Evolutionary conservation across 2,797 vertebrate species (phyloP).

Genomic region (Alcedo quadribrachys): DNA sequence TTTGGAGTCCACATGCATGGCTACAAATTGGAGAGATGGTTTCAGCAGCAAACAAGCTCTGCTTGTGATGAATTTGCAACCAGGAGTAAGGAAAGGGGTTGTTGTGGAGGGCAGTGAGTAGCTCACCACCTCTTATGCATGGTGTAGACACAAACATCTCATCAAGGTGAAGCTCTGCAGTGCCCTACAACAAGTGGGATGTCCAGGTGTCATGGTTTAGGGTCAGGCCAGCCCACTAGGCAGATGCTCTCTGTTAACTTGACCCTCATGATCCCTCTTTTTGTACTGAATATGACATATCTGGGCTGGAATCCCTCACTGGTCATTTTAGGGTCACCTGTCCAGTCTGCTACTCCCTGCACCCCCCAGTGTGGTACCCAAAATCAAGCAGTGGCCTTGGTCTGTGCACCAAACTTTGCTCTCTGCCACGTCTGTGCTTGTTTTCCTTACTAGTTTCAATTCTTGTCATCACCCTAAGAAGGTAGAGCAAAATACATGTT

Average conservation of each 20-base stretch:
- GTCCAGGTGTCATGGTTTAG: background rate
- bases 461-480: background rate
- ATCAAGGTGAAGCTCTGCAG: background rate
- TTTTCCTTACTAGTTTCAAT: background rate
- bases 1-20: background rate
- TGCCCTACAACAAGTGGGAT: background rate
- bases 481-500: background rate
- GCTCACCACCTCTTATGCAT: fast-evolving
- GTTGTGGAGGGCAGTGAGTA: background rate
- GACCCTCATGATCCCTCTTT: too few species aligned
- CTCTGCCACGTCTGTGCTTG: background rate
- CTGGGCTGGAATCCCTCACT: too few species aligned
- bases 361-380: too few species aligned
- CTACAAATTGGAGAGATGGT: background rate
- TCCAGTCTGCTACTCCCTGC: too few species aligned
- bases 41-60: background rate
- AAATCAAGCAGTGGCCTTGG: too few species aligned
- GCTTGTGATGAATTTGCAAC: background rate
- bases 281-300: too few species aligned
- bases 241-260: too few species aligned
- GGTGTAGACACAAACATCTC: background rate
- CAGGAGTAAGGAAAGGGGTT: background rate
- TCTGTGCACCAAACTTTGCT: background rate
- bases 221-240: too few species aligned
- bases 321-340: too few species aligned